These are phyloP conservation scores for Ormyrus thymus DNA, from an alignment of 2,888 invertebrate species.

Conservation along the genomic window DNA sequence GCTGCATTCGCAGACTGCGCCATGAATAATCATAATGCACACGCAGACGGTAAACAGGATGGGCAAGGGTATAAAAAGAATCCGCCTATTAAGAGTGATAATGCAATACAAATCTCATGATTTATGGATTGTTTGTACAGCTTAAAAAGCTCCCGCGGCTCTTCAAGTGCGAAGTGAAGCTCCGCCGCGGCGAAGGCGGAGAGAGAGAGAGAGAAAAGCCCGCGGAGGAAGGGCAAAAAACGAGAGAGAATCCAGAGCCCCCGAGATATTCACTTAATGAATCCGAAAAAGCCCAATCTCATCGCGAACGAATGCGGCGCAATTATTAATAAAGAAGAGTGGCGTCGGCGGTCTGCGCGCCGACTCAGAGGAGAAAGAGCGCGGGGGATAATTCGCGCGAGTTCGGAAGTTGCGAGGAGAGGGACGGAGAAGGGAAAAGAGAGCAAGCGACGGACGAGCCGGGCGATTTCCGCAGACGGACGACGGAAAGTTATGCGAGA, in stretches of 20 bases:
- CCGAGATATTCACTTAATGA: slow-evolving; percentile 44
- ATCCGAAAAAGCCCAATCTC: slow-evolving; percentile 40
- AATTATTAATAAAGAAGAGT: slow-evolving; percentile 51
- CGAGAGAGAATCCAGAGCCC: not conserved
- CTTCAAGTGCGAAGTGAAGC: slow-evolving; percentile 20
- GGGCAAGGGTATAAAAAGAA: not conserved
- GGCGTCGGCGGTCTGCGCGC: slow-evolving; percentile 6
- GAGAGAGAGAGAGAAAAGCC: not conserved
- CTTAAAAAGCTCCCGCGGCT: slow-evolving; percentile 34
- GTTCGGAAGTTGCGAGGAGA: not conserved
- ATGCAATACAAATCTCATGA: slow-evolving; percentile 36
- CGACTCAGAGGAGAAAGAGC: not conserved
- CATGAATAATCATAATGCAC: no score
- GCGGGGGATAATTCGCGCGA: no score
- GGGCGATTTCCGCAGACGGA: slow-evolving; percentile 38
- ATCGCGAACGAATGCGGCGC: slow-evolving; percentile 26
- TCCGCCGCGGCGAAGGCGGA: no score
- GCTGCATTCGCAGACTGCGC: no score
- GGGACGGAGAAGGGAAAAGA: not conserved
- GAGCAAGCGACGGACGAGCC: slow-evolving; percentile 15
- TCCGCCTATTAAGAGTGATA: not conserved
- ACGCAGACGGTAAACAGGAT: no score
- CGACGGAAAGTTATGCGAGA: slow-evolving; percentile 59
- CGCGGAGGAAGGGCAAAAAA: not conserved
- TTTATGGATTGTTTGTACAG: slow-evolving; percentile 39